Conservation (phyloP, 92 coral and sea anemone species). For the Metridium senile region DNA sequence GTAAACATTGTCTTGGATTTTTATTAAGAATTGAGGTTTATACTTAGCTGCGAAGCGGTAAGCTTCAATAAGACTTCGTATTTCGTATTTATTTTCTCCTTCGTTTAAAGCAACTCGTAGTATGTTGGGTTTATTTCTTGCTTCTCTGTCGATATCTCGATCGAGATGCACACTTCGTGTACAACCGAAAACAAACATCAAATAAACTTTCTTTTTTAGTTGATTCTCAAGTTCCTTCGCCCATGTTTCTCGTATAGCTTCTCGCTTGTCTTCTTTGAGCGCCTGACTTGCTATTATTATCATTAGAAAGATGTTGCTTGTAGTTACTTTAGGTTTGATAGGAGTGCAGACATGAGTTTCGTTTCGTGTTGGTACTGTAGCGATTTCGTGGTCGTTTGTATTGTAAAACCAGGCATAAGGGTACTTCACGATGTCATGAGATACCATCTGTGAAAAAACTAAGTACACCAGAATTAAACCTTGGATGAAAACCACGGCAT, state of each 20-base stretch:
- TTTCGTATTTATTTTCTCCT: constrained; percentile 18
- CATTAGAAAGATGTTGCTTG: constrained; percentile 13
- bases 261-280: constrained; percentile 19
- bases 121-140: constrained; percentile 11
- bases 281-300: constrained; percentile 26
- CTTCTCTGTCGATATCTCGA: constrained; percentile 35
- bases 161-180: constrained; percentile 34
- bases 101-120: constrained; percentile 25
- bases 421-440: not conserved
- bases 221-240: not conserved
- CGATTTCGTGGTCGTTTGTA: not conserved
- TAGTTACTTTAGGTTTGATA: constrained; percentile 9
- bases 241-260: constrained; percentile 35
- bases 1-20: constrained; percentile 33
- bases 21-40: constrained; percentile 27
- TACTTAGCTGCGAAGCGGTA: constrained; percentile 23
- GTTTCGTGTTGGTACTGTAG: not conserved
- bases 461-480: not conserved
- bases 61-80: constrained; percentile 9
- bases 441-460: not conserved
- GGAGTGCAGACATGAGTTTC: constrained; percentile 16
- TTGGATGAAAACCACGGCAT: constrained; percentile 1
- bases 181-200: constrained; percentile 22
- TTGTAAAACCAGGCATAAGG: constrained; percentile 22
- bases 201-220: not conserved